Evolutionary conservation across 2,113 vertebrate genomes (phyloP).

Genomic region (Tragelaphus scriptus): DNA sequence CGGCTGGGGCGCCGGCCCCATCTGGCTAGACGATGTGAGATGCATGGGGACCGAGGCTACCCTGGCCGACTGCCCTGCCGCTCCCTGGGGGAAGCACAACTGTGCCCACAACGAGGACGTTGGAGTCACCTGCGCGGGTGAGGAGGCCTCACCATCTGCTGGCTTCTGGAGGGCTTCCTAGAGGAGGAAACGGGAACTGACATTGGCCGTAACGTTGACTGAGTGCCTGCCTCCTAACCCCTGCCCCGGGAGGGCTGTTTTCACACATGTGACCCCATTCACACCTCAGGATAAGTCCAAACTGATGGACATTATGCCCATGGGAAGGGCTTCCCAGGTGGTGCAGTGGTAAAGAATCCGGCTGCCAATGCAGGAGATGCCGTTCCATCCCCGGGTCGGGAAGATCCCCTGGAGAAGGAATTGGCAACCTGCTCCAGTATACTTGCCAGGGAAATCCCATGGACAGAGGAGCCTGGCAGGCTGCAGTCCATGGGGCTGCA

Average conservation of each 20-base stretch:
- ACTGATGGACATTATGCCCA: background rate
- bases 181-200: background rate
- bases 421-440: background rate
- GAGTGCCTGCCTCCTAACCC: background rate
- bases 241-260: background rate
- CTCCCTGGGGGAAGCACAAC: constrained; percentile 72
- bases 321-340: background rate
- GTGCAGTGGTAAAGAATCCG: background rate
- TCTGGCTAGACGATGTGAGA: constrained; percentile 76
- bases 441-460: background rate
- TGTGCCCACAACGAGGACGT: constrained; percentile 79
- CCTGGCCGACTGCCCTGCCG: constrained; percentile 62
- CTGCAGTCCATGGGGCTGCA: background rate
- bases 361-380: background rate
- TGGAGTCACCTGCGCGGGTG: constrained; percentile 66
- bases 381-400: background rate
- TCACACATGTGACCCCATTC: background rate
- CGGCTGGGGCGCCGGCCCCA: constrained; percentile 69
- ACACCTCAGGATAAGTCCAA: background rate
- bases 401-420: background rate
- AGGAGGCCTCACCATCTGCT: background rate
- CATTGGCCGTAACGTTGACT: fast-evolving
- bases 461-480: background rate
- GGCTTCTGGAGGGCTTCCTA: background rate
- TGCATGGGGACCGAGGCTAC: constrained; percentile 70